These are phyloP conservation scores for Natrix natrix DNA, from an alignment of 2,797 vertebrate species.

Conservation along the genomic window DNA sequence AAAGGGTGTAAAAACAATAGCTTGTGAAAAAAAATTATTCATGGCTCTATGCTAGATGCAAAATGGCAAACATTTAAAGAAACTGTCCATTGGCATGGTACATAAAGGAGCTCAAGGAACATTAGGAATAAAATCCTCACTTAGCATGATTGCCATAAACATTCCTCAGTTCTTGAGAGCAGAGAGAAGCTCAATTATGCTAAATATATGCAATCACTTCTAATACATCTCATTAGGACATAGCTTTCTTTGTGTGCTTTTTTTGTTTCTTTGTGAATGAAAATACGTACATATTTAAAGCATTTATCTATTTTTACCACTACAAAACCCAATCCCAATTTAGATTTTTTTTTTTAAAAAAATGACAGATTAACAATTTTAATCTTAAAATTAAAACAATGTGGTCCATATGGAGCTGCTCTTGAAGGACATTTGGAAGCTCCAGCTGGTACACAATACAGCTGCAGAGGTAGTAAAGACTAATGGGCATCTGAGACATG, in stretches of 20 bases:
- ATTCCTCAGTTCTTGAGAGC: not conserved
- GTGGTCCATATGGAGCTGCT: not conserved
- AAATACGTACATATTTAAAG: not conserved
- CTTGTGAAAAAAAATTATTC: not conserved
- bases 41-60: not conserved
- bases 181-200: not conserved
- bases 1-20: not conserved
- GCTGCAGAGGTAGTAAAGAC: not conserved
- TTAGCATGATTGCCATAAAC: not conserved
- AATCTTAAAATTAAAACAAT: not conserved
- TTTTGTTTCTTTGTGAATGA: not conserved
- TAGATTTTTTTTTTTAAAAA: not conserved
- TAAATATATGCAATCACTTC: not conserved
- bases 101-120: not conserved
- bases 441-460: not conserved
- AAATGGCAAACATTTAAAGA: not conserved
- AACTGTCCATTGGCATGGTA: not conserved
- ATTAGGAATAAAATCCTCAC: not conserved
- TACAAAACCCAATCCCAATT: not conserved
- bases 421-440: not conserved
- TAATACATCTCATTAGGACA: not conserved
- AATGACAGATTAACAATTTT: not conserved
- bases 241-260: not conserved
- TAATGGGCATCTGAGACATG: not conserved
- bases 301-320: not conserved